A percentile compares a stretch with the other conserved stretches of the same genome.
Evolutionary conservation across 2,797 vertebrate genomes (phyloP).

Genomic region (Scyliorhinus canicula): DNA sequence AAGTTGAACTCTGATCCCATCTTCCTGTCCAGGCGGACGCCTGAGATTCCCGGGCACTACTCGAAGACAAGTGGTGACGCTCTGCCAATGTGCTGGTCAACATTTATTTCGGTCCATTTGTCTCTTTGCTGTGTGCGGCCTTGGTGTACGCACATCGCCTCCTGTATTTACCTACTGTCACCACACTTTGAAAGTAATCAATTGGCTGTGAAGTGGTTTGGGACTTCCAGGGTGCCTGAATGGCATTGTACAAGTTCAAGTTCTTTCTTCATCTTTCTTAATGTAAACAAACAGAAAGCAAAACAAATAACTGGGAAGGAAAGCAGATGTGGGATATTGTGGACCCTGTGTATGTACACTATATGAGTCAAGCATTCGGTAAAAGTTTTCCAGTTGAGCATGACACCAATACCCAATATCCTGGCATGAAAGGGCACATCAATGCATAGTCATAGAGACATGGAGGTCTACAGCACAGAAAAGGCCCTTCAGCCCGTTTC

Average conservation of each 20-base stretch:
- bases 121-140: not conserved
- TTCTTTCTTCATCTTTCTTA: not conserved
- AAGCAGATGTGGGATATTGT: not conserved
- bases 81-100: not conserved
- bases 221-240: not conserved
- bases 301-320: not conserved
- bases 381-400: not conserved
- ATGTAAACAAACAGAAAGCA: not conserved
- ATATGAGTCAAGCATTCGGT: not conserved
- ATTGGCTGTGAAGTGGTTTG: not conserved
- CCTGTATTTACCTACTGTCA: not conserved
- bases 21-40: no score
- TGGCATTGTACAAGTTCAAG: not conserved
- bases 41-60: not conserved
- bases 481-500: no score
- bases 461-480: no score
- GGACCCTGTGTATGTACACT: not conserved
- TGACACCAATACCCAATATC: not conserved
- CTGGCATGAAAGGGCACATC: not conserved
- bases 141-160: not conserved
- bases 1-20: not conserved
- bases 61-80: no score
- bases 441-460: not conserved
- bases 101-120: not conserved
- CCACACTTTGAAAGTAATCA: not conserved